Percentiles rank a stretch among this genome's conserved stretches.
phyloP scores from a whole-genome alignment of 2,888 invertebrate species.

The Scaptomyza flava region DNA sequence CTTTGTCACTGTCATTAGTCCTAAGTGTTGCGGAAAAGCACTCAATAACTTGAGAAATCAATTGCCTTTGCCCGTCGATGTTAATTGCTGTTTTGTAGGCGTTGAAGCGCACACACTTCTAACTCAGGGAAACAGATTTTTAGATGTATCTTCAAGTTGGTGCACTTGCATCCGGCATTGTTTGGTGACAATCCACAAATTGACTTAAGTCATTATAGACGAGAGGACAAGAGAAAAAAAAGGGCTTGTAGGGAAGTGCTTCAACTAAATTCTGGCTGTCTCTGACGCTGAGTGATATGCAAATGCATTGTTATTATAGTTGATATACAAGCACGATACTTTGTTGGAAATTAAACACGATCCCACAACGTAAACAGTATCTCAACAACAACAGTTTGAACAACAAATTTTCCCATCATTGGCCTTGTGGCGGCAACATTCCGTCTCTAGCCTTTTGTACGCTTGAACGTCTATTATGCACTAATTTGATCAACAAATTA shows the following conservation, averaged over 20 bases:
- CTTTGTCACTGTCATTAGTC: slow-evolving; percentile 41
- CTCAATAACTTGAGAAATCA: slow-evolving; percentile 18
- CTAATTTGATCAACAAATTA: slow-evolving; percentile 60
- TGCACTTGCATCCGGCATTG: slow-evolving; percentile 18
- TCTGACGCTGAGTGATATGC: slow-evolving; percentile 1
- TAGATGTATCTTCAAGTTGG: background rate
- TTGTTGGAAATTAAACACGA: slow-evolving; percentile 18
- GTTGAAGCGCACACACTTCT: slow-evolving; percentile 3
- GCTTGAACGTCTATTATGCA: slow-evolving; percentile 21
- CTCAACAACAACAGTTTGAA: slow-evolving; percentile 4
- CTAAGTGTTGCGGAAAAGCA: slow-evolving; percentile 36
- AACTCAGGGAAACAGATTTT: slow-evolving; percentile 7
- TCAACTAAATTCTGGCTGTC: slow-evolving; percentile 4
- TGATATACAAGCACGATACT: slow-evolving; percentile 12
- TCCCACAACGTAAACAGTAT: background rate
- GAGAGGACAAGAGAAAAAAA: background rate
- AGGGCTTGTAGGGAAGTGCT: background rate
- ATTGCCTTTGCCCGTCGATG: background rate
- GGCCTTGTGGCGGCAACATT: slow-evolving; percentile 31
- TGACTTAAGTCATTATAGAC: slow-evolving; percentile 6
- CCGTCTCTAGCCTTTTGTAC: background rate
- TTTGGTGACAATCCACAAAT: slow-evolving; percentile 24
- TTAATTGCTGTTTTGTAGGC: slow-evolving; percentile 19
- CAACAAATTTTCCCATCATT: slow-evolving; percentile 22
- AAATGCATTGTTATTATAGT: background rate